phyloP scores from a whole-genome alignment of 1,140 invertebrate genomes.

The Drosophila sproati region DNA sequence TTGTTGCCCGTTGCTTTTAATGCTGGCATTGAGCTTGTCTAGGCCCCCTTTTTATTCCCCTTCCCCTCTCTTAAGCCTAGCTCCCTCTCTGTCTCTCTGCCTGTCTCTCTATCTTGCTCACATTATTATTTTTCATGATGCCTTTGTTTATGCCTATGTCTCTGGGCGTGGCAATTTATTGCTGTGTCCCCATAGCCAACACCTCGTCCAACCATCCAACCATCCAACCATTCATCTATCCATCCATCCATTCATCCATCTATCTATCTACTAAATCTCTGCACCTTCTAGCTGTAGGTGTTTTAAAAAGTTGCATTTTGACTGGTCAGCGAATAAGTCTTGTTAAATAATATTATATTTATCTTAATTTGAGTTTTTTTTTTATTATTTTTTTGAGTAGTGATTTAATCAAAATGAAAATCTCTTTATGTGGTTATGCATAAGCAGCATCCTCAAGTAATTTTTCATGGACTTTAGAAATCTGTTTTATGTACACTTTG shows the following conservation, averaged over 20 bases:
- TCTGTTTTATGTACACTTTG: too few species aligned
- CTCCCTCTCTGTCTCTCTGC: too few species aligned
- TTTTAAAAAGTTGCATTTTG: slow-evolving; percentile 62
- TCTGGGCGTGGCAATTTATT: slow-evolving; percentile 56
- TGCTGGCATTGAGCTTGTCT: slow-evolving; percentile 61
- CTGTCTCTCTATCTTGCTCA: neutral
- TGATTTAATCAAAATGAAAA: slow-evolving; percentile 28
- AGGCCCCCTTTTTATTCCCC: slow-evolving; percentile 6
- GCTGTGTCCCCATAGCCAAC: slow-evolving; percentile 22
- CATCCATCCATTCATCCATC: slow-evolving; percentile 17
- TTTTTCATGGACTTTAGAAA: too few species aligned
- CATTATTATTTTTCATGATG: slow-evolving; percentile 26
- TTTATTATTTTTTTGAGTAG: neutral
- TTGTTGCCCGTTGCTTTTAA: slow-evolving; percentile 57
- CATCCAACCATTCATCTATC: slow-evolving; percentile 24
- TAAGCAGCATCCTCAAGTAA: neutral
- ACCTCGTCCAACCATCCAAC: slow-evolving; percentile 20
- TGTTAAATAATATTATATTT: slow-evolving; percentile 12
- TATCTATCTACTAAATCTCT: slow-evolving; percentile 24
- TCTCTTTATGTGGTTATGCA: slow-evolving; percentile 19
- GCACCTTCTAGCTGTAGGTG: slow-evolving; percentile 10
- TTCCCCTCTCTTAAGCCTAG: neutral
- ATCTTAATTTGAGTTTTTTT: neutral
- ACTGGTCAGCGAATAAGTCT: slow-evolving; percentile 20
- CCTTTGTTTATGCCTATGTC: slow-evolving; percentile 29